Evolutionary conservation across 2,888 invertebrate species (phyloP), one percentile per base, ranked within the genome.

Genomic region (Tyria jacobaeae): DNA sequence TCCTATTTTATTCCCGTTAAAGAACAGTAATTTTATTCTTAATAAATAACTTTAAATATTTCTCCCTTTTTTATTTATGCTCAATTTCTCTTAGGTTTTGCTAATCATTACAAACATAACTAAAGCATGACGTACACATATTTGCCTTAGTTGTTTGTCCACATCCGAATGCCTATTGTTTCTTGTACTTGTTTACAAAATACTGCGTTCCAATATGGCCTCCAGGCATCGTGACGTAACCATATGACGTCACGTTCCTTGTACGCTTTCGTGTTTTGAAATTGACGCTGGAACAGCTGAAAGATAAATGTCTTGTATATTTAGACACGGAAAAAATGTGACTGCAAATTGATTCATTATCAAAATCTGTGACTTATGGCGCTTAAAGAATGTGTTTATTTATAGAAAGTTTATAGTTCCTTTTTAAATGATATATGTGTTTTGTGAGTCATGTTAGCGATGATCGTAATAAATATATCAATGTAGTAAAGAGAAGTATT

Each of bases 101-200:
- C 44, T 14, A n/a, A 34, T 24, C 15, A 17, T 34, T 34, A 25
- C 9, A 24, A 27, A 49, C 57, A 48, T 49, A 49, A 17, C 49
- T 27, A 39, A 39, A 57, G 25, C 6, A 27, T 80, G 82, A 81
- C 69, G 72, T 57, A 21, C 69, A 73, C 77, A 82, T 84, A 80
- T 74, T 81, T 79, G 70, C 64, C 44, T 24, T 78, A 81, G 84
- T 85, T 89, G 82, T 90, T 89, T 87, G 78, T 85, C 69, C 62
- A 81, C 81, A 81, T 83, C 82, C 83, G 83, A 85, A 78, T 82
- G 74, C 74, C 80, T 70, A 89, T 90, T 90, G 90, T 90, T 75
- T 80, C 71, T 66, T 56, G 35, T 21, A 41, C 63, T 67, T 87
- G 79, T 89, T 90, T 88, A 83, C 80, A 70, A 89, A 90, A 91